Evolutionary conservation across 2,888 invertebrate species (phyloP).

Genomic region (Caenorhabditis wallacei): DNA sequence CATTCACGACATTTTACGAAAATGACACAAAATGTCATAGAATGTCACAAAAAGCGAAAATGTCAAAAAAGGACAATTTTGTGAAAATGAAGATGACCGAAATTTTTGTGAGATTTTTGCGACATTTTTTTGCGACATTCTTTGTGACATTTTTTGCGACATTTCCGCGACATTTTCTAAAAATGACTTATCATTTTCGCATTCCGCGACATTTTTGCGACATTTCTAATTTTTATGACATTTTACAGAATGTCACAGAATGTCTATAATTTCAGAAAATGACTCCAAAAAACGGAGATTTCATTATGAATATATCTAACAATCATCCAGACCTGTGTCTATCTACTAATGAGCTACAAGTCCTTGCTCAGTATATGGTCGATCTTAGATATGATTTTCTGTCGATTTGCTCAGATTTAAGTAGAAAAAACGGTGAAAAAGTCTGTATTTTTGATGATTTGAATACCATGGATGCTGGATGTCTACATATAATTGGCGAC

Average conservation of each 20-base stretch:
- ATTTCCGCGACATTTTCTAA: too few species aligned
- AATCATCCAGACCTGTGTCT: not conserved
- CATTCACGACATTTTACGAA: too few species aligned
- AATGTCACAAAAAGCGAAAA: too few species aligned
- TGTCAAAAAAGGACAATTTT: too few species aligned
- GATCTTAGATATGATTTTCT: not conserved
- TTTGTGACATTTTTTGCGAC: too few species aligned
- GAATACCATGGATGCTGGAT: not conserved
- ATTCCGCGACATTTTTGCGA: too few species aligned
- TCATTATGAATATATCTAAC: not conserved
- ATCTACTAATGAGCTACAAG: not conserved
- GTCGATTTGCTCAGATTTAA: not conserved
- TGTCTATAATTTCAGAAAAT: not conserved
- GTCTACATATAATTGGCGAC: conserved; percentile 5
- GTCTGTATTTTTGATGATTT: not conserved
- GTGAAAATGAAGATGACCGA: too few species aligned
- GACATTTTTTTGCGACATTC: too few species aligned
- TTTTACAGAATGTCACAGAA: too few species aligned
- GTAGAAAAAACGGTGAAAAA: not conserved
- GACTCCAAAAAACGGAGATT: not conserved
- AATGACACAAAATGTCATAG: too few species aligned
- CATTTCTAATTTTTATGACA: not conserved
- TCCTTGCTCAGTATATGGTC: not conserved
- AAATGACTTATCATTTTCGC: too few species aligned
- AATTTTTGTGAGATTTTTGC: too few species aligned